These are phyloP conservation scores for Echiichthys vipera DNA, from an alignment of 2,797 vertebrate species.

Conservation along the genomic window DNA sequence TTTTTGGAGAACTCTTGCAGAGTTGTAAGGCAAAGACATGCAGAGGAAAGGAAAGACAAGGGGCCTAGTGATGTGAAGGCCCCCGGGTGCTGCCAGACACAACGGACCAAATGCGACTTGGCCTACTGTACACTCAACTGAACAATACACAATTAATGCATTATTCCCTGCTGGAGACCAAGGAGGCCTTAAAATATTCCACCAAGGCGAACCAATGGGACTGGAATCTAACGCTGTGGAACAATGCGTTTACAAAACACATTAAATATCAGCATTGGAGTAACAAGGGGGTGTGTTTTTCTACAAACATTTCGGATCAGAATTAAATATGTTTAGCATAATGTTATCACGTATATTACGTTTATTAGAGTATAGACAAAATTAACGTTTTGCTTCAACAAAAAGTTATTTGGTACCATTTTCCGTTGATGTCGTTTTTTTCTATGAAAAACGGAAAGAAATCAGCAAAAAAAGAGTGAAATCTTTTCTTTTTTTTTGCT, in stretches of 20 bases:
- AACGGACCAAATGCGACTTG: slow-evolving; percentile 75
- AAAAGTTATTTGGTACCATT: background rate
- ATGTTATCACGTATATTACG: background rate
- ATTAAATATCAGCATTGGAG: background rate
- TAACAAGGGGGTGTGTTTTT: background rate
- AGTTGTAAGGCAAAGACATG: slow-evolving; percentile 15
- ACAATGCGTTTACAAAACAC: slow-evolving; percentile 15
- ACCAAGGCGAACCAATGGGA: slow-evolving; percentile 49
- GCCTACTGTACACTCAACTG: slow-evolving; percentile 75
- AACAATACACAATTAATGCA: slow-evolving; percentile 84
- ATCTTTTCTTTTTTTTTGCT: background rate
- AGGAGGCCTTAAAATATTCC: slow-evolving; percentile 66
- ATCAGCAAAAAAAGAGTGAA: background rate
- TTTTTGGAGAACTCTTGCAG: slow-evolving; percentile 5
- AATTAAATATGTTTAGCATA: background rate
- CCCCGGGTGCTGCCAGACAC: slow-evolving; percentile 67
- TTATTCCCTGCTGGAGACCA: slow-evolving; percentile 75
- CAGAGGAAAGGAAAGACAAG: slow-evolving; percentile 22
- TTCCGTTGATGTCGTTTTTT: background rate
- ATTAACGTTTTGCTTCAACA: background rate
- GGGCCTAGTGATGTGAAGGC: slow-evolving; percentile 55
- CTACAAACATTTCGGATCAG: too few relatives aligned
- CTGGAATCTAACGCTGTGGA: slow-evolving; percentile 17
- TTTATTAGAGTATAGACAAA: background rate
- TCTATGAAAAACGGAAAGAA: background rate